phyloP scores from a whole-genome alignment of 2,797 vertebrate genomes.

The Mionectes olivaceus region DNA sequence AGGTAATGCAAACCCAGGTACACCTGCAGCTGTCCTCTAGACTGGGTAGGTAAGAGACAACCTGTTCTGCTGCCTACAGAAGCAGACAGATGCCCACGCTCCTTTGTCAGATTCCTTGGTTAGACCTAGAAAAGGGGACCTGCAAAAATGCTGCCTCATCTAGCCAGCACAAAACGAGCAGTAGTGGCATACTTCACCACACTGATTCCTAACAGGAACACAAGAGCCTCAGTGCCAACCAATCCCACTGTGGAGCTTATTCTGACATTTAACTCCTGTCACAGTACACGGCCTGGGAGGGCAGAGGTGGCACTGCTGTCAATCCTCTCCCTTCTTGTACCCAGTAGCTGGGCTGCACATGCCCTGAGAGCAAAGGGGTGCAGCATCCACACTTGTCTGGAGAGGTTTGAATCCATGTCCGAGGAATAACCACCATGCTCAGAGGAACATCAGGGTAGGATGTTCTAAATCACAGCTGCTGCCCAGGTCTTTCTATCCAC shows the following conservation, averaged over 20 bases:
- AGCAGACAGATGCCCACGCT: neutral
- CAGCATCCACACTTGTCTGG: neutral
- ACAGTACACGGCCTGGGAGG: neutral
- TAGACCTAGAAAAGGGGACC: neutral
- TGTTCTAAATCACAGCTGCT: neutral
- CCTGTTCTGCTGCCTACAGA: neutral
- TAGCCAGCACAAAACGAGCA: neutral
- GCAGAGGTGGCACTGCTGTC: neutral
- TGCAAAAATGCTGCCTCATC: neutral
- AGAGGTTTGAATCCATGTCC: rapidly evolving
- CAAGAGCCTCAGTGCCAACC: neutral
- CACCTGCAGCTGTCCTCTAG: too few relatives aligned
- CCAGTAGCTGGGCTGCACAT: rapidly evolving
- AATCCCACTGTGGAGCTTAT: rapidly evolving
- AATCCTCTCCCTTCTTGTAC: neutral
- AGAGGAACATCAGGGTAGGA: neutral
- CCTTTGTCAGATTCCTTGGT: neutral
- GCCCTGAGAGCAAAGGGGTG: neutral
- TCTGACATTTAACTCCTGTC: rapidly evolving
- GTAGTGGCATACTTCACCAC: neutral
- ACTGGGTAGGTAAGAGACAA: neutral
- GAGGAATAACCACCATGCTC: neutral
- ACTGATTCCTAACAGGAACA: neutral
- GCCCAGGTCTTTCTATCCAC: rapidly evolving
- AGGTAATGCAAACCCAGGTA: neutral